Percentiles rank a stretch among this genome's conserved stretches.
phyloP scores from a whole-genome alignment of 2,888 invertebrate species.

The Anthrax anthrax region DNA sequence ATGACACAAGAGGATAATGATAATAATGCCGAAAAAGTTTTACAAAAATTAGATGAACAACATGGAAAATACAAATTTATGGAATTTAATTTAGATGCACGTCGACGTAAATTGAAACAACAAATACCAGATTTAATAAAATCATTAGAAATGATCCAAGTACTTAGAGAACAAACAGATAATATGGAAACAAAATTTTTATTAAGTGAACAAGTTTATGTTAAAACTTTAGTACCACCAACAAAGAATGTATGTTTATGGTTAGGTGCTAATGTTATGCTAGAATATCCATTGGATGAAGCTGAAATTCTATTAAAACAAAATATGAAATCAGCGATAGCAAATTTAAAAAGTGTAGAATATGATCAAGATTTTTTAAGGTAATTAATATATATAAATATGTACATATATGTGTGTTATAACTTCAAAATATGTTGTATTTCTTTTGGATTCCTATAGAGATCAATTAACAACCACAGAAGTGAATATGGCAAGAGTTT shows the following conservation, averaged over 20 bases:
- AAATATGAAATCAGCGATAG: slow-evolving; percentile 71
- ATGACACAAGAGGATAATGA: slow-evolving; percentile 74
- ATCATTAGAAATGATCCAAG: slow-evolving; percentile 81
- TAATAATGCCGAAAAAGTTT: slow-evolving; percentile 69
- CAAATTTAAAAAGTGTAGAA: slow-evolving; percentile 70
- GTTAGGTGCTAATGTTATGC: slow-evolving; percentile 90
- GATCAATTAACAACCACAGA: slow-evolving; percentile 97
- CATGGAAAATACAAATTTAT: slow-evolving; percentile 95
- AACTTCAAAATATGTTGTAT: not conserved
- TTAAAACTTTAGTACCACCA: slow-evolving; percentile 70
- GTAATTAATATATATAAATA: slow-evolving; percentile 26
- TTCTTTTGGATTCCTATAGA: slow-evolving; percentile 32
- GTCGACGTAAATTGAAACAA: slow-evolving; percentile 69
- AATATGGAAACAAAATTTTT: slow-evolving; percentile 74
- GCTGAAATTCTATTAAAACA: slow-evolving; percentile 71
- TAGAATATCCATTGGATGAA: slow-evolving; percentile 87
- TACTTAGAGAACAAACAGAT: slow-evolving; percentile 66
- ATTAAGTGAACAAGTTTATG: slow-evolving; percentile 82
- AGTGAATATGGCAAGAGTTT: slow-evolving; percentile 97
- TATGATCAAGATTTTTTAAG: slow-evolving; percentile 86
- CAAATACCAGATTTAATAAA: slow-evolving; percentile 92
- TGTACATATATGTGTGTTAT: not conserved
- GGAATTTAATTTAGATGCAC: slow-evolving; percentile 81
- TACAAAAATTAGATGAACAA: slow-evolving; percentile 78
- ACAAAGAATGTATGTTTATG: slow-evolving; percentile 77